A percentile compares a stretch with the other conserved stretches of the same genome.
Evolutionary conservation across 2,888 invertebrate species (phyloP).

Genomic region (Cerastoderma edule): DNA sequence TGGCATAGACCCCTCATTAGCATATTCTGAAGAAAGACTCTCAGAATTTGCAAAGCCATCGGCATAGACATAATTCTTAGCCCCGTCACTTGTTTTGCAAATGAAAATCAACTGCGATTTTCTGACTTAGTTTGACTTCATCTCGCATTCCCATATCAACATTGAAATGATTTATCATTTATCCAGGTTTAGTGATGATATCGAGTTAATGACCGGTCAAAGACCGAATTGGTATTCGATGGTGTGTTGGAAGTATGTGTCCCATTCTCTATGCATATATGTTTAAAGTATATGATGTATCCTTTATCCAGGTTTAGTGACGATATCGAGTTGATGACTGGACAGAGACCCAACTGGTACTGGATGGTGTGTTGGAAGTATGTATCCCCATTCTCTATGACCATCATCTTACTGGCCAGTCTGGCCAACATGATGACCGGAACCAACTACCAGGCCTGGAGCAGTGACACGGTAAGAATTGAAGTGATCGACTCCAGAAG

Average conservation of each 20-base stretch:
- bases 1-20: no score
- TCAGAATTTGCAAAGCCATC: no score
- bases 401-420: slow-evolving; percentile 57
- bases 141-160: no score
- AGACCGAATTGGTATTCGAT: slow-evolving; percentile 65
- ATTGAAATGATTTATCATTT: no score
- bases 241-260: slow-evolving; percentile 62
- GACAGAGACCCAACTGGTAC: slow-evolving; percentile 62
- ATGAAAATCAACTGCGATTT: no score
- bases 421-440: slow-evolving; percentile 56
- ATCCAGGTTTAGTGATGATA: slow-evolving; percentile 63
- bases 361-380: slow-evolving; percentile 65
- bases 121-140: not conserved
- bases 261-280: no score
- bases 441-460: slow-evolving; percentile 60
- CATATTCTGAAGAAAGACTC: no score
- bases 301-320: slow-evolving; percentile 55
- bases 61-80: no score
- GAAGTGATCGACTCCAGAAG: no score
- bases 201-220: slow-evolving; percentile 65
- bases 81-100: no score
- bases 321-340: slow-evolving; percentile 67
- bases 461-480: slow-evolving; percentile 46
- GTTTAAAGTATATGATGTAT: not conserved
- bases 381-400: slow-evolving; percentile 59